phyloP scores from a whole-genome alignment of 2,797 vertebrate genomes.

The Danio kyathit region DNA sequence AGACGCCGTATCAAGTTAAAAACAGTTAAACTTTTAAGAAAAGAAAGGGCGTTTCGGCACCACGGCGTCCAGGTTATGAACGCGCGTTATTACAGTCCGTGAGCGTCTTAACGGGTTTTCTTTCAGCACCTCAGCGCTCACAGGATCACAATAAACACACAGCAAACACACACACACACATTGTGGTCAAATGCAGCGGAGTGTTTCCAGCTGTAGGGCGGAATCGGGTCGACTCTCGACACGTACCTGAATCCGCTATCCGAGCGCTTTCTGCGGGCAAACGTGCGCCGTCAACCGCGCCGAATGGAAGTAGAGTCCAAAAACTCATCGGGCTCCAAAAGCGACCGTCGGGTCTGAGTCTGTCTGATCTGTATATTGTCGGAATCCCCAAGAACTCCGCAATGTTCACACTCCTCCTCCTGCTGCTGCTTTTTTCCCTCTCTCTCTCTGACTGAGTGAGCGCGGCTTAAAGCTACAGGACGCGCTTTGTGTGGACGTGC shows the following conservation, averaged over 20 bases:
- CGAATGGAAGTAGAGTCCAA: slow-evolving; percentile 57
- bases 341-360: slow-evolving; percentile 67
- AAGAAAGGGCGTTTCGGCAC: not conserved
- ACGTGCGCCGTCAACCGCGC: slow-evolving; percentile 59
- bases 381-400: slow-evolving; percentile 79
- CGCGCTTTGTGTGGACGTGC: slow-evolving; percentile 11
- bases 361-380: slow-evolving; percentile 78
- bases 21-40: slow-evolving; percentile 23
- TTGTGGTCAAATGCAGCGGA: not conserved
- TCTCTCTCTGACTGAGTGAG: not conserved
- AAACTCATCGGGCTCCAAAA: slow-evolving; percentile 54
- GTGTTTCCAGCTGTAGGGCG: slow-evolving; percentile 9
- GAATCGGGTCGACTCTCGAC: slow-evolving; percentile 55
- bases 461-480: slow-evolving; percentile 45
- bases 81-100: not conserved
- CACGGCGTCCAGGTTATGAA: not conserved
- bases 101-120: not conserved
- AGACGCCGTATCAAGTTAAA: slow-evolving; percentile 17
- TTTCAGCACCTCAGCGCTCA: not conserved
- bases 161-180: slow-evolving; percentile 28
- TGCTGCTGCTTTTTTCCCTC: slow-evolving; percentile 21
- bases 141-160: slow-evolving; percentile 4
- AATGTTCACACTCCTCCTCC: slow-evolving; percentile 71
- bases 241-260: slow-evolving; percentile 73
- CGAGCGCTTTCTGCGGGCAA: slow-evolving; percentile 58